Base-by-base conservation (phyloP, 2,888 invertebrate genomes). In the Melangyna quadrimaculata region DNA sequence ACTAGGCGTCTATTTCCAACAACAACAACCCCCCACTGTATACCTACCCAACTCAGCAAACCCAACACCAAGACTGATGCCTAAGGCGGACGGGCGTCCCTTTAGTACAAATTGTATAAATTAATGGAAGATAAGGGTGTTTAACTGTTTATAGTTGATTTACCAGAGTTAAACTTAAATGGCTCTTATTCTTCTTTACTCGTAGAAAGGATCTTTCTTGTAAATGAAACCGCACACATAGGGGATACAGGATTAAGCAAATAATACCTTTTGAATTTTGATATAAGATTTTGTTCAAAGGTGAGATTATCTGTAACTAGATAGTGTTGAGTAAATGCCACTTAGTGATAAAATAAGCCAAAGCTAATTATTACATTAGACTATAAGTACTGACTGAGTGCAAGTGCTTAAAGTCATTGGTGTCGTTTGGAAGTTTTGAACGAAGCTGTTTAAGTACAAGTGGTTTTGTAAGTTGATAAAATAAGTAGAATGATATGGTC, bases 121-220 rank as follows among this genome's bases (percentile, higher is more conserved):
- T 43, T 7, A 43, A 43, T 48, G 37, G 72, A n/a, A 63, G 57
- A 24, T 51, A 51, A 57, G 32, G 55, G 32, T 29, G 29, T 19
- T 57, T 57, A 57, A 51, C 22, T 72, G 72, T 72, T 65, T 67
- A 59, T 55, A 67, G 63, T 57, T 78, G 65, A 72, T 67, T 72
- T 72, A 37, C 57, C 17, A 67, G 37, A 12, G 57, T 78, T 53
- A 24, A 22, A 63, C 24, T 45, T 71, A 17, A 63, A 65, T 45
- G 37, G 35, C 48, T 27, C 24, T 27, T 55, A 63, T 57, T 27
- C 24, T 27, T 55, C 71, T n/a, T n/a, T 32, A 27, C 53, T 65
- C 48, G 6, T 12, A 19, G 24, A 17, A 53, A 32, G 32, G 29
- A 40, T 19, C 2, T 24, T 37, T 37, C 32, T 61, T 53, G 71